Base-by-base conservation (phyloP, 2,797 vertebrate genomes). In the Thaleichthys pacificus region DNA sequence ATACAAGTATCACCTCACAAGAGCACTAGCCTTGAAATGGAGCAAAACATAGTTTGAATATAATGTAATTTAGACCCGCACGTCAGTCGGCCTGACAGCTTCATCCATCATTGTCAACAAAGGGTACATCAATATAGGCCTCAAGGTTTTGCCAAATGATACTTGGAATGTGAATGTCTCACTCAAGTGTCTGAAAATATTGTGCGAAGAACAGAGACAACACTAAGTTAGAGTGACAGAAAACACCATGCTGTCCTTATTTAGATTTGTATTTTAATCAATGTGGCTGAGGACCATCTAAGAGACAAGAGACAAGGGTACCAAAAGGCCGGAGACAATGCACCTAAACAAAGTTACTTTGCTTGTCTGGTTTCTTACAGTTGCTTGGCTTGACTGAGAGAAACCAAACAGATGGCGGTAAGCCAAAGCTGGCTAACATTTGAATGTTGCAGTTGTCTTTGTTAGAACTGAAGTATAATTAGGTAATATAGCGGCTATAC, bases 31-130 rank as follows among this genome's bases (percentile, higher is more conserved):
- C 91, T 92, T 91, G 91, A 88, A 87, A 88, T 68, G 71, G 71
- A 78, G 74, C 42, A 79, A 79, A 81, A 82, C 83, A 76, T 74
- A 72, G 78, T 87, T 86, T 85, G 82, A 90, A 88, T 87, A 79
- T 92, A 89, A 92, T 91, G 82, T 91, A 89, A 92, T 93, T 93
- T 92, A 90, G 88, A 86, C 85, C 54, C 51, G 61, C 75, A 72
- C 76, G 89, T 91, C 89, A 90, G 85, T 84, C 80, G 73, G 56
- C 71, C 63, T 78, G 89, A 93, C 85, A 80, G 87, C 87, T 84
- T 80, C 91, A 93, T 94, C 91, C 88, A 89, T 94, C 92, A 93
- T 80, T 89, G 92, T 93, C 93, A 92, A 74, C 83, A 78, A 80
- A 83, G 73, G 82, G 86, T 84, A 80, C 88, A 85, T 92, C 91